Evolutionary conservation across 2,113 vertebrate species (phyloP), one percentile per base, ranked within the genome.

Genomic region (Halcyon senegalensis): DNA sequence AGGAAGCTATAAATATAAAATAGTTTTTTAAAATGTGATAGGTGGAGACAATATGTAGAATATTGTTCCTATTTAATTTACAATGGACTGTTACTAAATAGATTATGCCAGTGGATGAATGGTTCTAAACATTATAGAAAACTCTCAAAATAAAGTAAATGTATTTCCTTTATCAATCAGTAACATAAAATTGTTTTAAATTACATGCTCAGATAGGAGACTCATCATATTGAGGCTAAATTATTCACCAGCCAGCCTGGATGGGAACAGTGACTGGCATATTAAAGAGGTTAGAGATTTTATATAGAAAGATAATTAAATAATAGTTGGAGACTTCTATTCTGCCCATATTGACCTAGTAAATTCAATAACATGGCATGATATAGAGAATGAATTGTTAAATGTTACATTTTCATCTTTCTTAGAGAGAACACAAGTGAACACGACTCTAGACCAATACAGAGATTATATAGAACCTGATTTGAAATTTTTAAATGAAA

Each of bases 251-350:
- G 23, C 55, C 50, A 88, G 59, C 48, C 81, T 68, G 30, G 20
- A 60, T 82, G 25, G 39, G 44, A 85, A 48, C 78, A 76, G 70
- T 94, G 80, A 91, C 31, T 87, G 73, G 46, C 87, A 85, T 93
- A 68, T 72, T 85, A 90, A 94, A 84, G 39, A 93, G 58, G 19
- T 77, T 88, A 83, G 41, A 88, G 44, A 41, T 90, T 90, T 69
- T 86, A 50, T 53, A 35, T 51, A 76, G 66, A n/a, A 46, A 92
- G 48, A 83, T 77, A 85, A 84, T 93, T 60, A 81, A 64, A 79
- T 90, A 88, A 58, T 66, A 80, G 43, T 68, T 78, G 17, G 24
- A 78, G 31, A 59, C 4, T 81, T 95, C 18, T 63, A 2, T 90
- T 84, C 81, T 82, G 51, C 44, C 79, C 16, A 31, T 85, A 24